Evolutionary conservation across 2,797 vertebrate species (phyloP).

Genomic region (Protonibea diacanthus): DNA sequence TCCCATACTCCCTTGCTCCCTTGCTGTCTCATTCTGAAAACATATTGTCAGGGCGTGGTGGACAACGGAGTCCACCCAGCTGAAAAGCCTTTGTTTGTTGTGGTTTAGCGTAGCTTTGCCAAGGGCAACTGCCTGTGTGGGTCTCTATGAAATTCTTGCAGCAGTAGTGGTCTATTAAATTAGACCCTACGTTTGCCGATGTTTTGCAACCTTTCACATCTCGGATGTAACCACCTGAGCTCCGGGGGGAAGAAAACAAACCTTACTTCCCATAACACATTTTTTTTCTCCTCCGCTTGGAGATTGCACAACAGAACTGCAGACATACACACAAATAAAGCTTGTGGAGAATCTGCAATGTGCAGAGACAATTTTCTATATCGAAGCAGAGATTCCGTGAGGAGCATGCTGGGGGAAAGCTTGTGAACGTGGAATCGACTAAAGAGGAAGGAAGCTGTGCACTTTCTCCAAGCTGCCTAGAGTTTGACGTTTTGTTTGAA

Average conservation of each 20-base stretch:
- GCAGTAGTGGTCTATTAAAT: conserved; percentile 62
- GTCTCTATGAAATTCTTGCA: conserved; percentile 55
- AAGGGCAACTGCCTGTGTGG: conserved; percentile 70
- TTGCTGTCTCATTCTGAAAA: conserved; percentile 65
- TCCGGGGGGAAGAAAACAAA: conserved; percentile 50
- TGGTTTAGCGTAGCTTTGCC: conserved; percentile 74
- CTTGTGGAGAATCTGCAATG: conserved; percentile 25
- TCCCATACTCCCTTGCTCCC: conserved; percentile 48
- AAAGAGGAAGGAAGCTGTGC: background rate
- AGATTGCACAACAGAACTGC: conserved; percentile 66
- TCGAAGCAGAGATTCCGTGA: conserved; percentile 12
- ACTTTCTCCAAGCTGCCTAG: conserved; percentile 1
- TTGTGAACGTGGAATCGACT: conserved; percentile 22
- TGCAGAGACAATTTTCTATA: conserved; percentile 19
- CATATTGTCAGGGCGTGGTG: conserved; percentile 79
- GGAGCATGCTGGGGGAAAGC: background rate
- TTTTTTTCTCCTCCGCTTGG: conserved; percentile 30
- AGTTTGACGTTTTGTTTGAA: conserved; percentile 25
- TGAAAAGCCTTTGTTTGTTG: conserved; percentile 77
- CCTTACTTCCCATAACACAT: conserved; percentile 38
- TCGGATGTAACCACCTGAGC: conserved; percentile 58
- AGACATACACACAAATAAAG: conserved; percentile 52
- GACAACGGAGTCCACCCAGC: conserved; percentile 72
- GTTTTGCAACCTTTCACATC: conserved; percentile 59
- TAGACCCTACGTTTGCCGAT: conserved; percentile 41